Evolutionary conservation across 2,113 vertebrate genomes (phyloP), one percentile per base, ranked within the genome.

Genomic region (Toxotes chatareus): DNA sequence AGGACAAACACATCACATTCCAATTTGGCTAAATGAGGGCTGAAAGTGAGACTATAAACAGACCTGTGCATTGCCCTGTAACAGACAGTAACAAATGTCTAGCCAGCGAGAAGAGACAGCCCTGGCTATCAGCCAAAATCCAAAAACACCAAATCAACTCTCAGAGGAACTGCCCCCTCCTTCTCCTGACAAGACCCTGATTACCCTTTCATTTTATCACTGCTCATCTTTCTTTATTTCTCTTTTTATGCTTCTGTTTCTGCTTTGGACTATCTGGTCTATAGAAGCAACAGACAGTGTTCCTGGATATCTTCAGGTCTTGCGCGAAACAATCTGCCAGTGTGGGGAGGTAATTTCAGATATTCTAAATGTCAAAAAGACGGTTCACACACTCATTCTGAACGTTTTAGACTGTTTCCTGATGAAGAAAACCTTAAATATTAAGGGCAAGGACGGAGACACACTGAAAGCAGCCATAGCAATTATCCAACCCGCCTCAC

Each of bases 21-120:
- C 55, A 79, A 88, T 87, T 86, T 85, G 81, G 38, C 78, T 75
- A 87, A 88, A 91, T 82, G 72, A 85, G 56, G 65, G 40, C 76
- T 59, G 83, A 70, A 79, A 66, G 82, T 46, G 23, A 65, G 65
- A 80, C 73, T 73, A 31, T 67, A 69, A 83, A 83, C 72, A 87
- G 53, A 73, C 79, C 77, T 56, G 36, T 62, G 74, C 32, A 38
- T 64, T 68, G 74, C 59, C 19, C 76, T 9, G 40, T 53, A 23
- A 19, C 72, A 80, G 76, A 76, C 69, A 64, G 55, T 59, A 79
- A 80, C 49, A 76, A 53, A 88, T 72, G 82, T 74, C 60, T 63
- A 76, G 53, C 59, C 60, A 38, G 59, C 56, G 0, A 40, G 56
- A 23, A 44, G 62, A 76, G 46, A 62, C 56, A 8, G 62, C 4